Evolutionary conservation across 2,888 invertebrate genomes (phyloP).

Genomic region (Taenaris catops): DNA sequence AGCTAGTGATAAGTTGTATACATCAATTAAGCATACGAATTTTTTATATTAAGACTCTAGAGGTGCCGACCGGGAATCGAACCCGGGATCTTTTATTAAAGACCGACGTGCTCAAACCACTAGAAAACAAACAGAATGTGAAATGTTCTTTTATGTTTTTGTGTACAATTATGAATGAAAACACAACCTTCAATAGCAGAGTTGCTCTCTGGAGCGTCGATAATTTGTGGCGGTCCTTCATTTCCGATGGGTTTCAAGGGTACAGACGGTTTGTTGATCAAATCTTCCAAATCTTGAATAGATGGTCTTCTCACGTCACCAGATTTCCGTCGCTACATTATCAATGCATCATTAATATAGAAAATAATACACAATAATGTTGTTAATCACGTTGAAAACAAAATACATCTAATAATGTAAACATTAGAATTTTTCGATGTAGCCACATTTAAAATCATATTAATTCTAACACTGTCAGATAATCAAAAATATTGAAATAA

Average conservation of each 20-base stretch:
- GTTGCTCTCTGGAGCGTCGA: conserved; percentile 96
- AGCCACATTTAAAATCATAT: no score
- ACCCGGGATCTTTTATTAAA: no score
- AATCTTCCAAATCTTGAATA: conserved; percentile 93
- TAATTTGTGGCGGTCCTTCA: conserved; percentile 92
- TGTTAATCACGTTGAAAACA: conserved; percentile 51
- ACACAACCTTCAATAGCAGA: conserved; percentile 99
- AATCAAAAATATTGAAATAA: no score
- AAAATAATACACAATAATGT: neutral
- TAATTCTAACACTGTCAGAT: no score
- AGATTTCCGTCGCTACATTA: conserved; percentile 88
- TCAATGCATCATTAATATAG: conserved; percentile 25
- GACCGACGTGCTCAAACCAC: no score
- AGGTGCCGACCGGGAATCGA: no score
- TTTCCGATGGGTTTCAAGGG: conserved; percentile 90
- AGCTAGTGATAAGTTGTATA: no score
- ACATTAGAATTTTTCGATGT: conserved; percentile 1
- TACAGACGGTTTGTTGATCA: conserved; percentile 94
- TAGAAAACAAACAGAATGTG: no score
- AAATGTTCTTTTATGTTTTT: no score
- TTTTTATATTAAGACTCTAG: no score
- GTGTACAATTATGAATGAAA: no score
- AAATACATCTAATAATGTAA: conserved; percentile 15
- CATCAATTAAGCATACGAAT: no score
- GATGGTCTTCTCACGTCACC: conserved; percentile 94